A percentile compares a stretch with the other conserved stretches of the same genome.
These are phyloP conservation scores for Axinella damicornis DNA, from an alignment of 37 sponge, comb jelly and placozoan genomes.

Conservation along the genomic window DNA sequence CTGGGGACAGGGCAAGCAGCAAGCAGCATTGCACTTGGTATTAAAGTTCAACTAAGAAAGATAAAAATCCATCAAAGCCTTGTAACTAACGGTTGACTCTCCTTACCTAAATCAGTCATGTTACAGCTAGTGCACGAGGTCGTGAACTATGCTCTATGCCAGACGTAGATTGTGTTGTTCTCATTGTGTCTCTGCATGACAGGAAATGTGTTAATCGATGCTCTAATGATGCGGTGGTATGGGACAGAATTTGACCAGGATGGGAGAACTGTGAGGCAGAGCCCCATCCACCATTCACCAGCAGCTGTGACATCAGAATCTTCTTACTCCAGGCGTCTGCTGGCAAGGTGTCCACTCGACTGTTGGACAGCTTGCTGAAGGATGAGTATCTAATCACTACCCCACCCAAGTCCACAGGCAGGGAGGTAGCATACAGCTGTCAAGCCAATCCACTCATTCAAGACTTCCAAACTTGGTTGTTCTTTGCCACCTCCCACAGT, in stretches of 20 bases:
- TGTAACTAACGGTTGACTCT: too few species aligned
- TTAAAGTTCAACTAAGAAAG: too few species aligned
- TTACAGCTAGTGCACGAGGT: not conserved
- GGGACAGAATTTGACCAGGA: slow-evolving; percentile 52
- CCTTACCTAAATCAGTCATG: not conserved
- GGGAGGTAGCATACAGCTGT: slow-evolving; percentile 36
- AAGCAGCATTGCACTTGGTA: too few species aligned
- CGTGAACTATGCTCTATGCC: too few species aligned
- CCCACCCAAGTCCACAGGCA: slow-evolving; percentile 79
- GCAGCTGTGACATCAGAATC: not conserved
- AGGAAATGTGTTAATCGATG: slow-evolving; percentile 79
- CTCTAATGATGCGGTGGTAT: slow-evolving; percentile 46
- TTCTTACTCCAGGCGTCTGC: slow-evolving; percentile 11
- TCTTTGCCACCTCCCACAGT: not conserved
- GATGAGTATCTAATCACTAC: slow-evolving; percentile 37
- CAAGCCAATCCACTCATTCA: not conserved
- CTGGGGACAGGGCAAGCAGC: too few species aligned
- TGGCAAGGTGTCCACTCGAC: slow-evolving; percentile 27
- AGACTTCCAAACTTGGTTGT: not conserved
- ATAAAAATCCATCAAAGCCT: too few species aligned
- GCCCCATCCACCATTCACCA: not conserved
- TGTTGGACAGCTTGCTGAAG: slow-evolving; percentile 34
- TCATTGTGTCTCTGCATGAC: not conserved
- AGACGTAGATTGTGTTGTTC: too few species aligned
- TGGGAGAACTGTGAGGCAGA: slow-evolving; percentile 46